Percentiles rank a stretch among this genome's conserved stretches.
Evolutionary conservation across 2,797 vertebrate species (phyloP).

Genomic region (Rousettus madagascariensis): DNA sequence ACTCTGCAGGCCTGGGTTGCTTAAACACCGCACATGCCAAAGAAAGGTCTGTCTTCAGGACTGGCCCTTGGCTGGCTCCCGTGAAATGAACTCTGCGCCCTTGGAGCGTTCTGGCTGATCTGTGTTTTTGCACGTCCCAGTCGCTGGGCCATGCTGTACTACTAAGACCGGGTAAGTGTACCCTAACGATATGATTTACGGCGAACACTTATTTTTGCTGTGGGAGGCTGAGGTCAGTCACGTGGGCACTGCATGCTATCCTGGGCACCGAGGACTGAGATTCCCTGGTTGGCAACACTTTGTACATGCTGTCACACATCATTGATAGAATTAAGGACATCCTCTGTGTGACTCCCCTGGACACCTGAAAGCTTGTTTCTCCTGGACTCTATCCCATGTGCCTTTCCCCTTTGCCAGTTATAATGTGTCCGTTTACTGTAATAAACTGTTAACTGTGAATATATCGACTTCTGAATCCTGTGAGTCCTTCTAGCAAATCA

Average conservation of each 20-base stretch:
- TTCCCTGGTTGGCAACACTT: background rate
- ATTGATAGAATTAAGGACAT: background rate
- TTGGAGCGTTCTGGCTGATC: no score
- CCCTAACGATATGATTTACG: background rate
- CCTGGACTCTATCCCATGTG: background rate
- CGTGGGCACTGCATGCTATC: background rate
- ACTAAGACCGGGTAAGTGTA: background rate
- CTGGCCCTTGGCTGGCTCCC: background rate
- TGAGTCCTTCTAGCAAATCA: background rate
- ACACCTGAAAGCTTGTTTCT: background rate
- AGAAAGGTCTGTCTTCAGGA: background rate
- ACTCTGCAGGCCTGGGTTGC: background rate
- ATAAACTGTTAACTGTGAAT: background rate
- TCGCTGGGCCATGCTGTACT: background rate
- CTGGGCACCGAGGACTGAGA: background rate
- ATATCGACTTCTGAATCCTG: background rate
- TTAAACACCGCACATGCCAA: background rate
- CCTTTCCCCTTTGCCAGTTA: background rate
- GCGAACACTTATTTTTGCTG: background rate
- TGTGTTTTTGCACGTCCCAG: no score
- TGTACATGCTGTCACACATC: background rate
- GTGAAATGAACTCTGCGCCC: no score
- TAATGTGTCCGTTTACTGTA: background rate
- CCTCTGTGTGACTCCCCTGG: background rate
- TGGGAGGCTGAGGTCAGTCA: background rate